Conservation (phyloP, 2,888 invertebrate genomes). For the Acrocyrtus sp. region DNA sequence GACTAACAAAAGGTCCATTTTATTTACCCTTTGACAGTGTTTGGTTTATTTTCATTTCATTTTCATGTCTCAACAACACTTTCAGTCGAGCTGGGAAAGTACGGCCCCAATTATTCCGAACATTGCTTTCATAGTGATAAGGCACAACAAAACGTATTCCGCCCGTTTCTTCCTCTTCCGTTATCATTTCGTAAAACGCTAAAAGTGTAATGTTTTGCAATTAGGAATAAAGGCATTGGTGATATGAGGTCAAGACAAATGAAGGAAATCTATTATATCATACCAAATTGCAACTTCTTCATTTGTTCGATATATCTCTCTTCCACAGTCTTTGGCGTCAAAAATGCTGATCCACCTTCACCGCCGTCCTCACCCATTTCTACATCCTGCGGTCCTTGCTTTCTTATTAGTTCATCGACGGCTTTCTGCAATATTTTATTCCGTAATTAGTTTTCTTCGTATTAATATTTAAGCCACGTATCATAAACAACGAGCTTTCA, state of each 20-base stretch:
- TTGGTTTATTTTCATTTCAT: too few species aligned
- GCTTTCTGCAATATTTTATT: constrained; percentile 44
- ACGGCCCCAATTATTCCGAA: constrained; percentile 86
- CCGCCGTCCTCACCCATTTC: constrained; percentile 57
- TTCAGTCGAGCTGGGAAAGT: constrained; percentile 86
- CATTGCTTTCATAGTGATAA: constrained; percentile 89
- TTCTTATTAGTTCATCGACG: constrained; percentile 52
- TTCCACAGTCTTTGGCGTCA: constrained; percentile 73
- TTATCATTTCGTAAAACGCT: constrained; percentile 94
- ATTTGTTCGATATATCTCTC: constrained; percentile 86
- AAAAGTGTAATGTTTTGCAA: constrained; percentile 53
- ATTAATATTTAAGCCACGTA: too few species aligned
- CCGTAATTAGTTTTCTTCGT: not conserved
- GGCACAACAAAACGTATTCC: constrained; percentile 84
- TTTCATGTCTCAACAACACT: too few species aligned
- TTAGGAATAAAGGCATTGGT: not conserved
- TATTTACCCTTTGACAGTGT: too few species aligned
- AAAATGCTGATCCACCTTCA: constrained; percentile 57
- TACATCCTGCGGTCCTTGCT: constrained; percentile 55
- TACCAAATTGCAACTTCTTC: constrained; percentile 90
- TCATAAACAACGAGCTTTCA: too few species aligned
- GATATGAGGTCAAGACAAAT: not conserved
- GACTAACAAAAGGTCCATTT: too few species aligned
- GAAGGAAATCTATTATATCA: constrained; percentile 64
- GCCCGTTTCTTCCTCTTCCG: constrained; percentile 76